These are phyloP conservation scores for Muscicapa striata DNA, from an alignment of 2,797 vertebrate species.

Conservation along the genomic window DNA sequence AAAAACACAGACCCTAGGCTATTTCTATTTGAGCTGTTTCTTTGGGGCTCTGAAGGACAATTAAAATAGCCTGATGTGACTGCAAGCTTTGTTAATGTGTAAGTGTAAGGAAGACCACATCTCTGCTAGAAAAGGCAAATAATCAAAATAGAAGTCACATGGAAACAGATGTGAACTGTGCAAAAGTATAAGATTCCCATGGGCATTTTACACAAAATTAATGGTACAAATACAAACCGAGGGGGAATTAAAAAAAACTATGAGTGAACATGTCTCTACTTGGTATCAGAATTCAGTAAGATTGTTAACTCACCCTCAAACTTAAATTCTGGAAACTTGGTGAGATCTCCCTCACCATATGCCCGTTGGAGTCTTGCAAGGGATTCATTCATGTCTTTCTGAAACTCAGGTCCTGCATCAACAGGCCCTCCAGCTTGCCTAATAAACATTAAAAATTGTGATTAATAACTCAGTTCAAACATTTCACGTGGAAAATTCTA, in stretches of 20 bases:
- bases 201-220: neutral
- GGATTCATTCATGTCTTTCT: conserved; percentile 87
- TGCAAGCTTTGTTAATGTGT: neutral
- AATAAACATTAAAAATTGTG: neutral
- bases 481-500: neutral
- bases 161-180: neutral
- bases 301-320: conserved; percentile 83
- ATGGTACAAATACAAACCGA: neutral
- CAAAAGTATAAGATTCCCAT: neutral
- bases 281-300: neutral
- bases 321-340: conserved; percentile 89
- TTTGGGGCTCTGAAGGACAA: neutral
- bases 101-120: neutral
- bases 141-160: neutral
- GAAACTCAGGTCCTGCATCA: conserved; percentile 84
- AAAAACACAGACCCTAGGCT: neutral
- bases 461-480: neutral
- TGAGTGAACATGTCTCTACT: neutral
- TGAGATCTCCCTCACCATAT: conserved; percentile 89
- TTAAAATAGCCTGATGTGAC: neutral
- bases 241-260: neutral
- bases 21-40: neutral
- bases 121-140: neutral
- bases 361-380: conserved; percentile 87
- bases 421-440: conserved; percentile 87